Evolutionary conservation across 2,888 invertebrate species (phyloP), one percentile per base, ranked within the genome.

Genomic region (Diarsia dahlii): DNA sequence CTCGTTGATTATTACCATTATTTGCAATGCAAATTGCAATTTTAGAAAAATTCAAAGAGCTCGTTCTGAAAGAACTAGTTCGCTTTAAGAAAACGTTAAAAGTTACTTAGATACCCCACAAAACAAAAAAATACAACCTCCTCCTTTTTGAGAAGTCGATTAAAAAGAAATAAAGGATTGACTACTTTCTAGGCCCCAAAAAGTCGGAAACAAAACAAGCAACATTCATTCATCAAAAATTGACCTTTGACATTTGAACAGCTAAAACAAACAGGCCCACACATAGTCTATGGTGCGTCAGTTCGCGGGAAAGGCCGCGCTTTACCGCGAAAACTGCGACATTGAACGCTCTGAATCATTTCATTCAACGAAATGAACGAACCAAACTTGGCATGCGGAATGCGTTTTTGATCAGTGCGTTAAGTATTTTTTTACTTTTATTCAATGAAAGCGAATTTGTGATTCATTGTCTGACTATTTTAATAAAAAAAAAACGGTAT

Each of bases 261-360:
- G 62, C 20, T 69, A 75, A 73, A 76, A 69, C 66, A 66, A 66
- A 70, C 75, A 63, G 58, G 45, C 64, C 74, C 63, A 74, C 85
- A 77, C 82, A 71, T 64, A 70, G 73, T 67, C 71, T 76, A 73
- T 84, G 81, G 72, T 78, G 68, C 75, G 88, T 84, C 86, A 88
- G 82, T 85, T 92, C 87, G 90, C 92, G 90, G 87, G 92, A 92
- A 93, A 87, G 75, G 84, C 81, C 79, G 75, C 76, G 62, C 80
- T 76, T 85, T 92, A 89, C 90, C 87, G 87, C 89, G 92, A 92
- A 92, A 89, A 81, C 76, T 78, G 82, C 80, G 87, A 86, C 87
- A 87, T 87, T 89, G 83, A 70, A 50, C 67, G 45, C n/a, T 63
- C 86, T 92, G 91, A 91, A 84, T 90, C 91, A 91, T 76, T 84